phyloP scores from a whole-genome alignment of 2,888 invertebrate genomes.

The Drosophila colorata region DNA sequence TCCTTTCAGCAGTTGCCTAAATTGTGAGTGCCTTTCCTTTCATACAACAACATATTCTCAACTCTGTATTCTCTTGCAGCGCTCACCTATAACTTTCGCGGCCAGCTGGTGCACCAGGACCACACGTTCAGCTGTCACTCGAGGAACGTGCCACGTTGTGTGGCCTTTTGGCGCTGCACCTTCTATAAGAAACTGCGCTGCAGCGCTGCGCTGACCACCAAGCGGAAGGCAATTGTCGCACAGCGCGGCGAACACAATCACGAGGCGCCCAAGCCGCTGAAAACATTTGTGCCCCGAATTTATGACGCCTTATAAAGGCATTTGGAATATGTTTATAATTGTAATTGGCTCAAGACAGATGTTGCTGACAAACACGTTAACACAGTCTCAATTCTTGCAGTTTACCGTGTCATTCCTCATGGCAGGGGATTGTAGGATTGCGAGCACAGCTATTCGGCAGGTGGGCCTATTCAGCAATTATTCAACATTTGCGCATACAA shows the following conservation, averaged over 20 bases:
- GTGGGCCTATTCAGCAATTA: background rate
- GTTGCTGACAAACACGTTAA: background rate
- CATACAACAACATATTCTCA: background rate
- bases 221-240: slow-evolving; percentile 69
- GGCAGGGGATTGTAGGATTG: too few species aligned
- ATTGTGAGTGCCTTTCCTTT: slow-evolving; percentile 11
- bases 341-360: background rate
- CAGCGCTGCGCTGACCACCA: slow-evolving; percentile 78
- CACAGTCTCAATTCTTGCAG: slow-evolving; percentile 1
- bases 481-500: slow-evolving; percentile 16
- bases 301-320: slow-evolving; percentile 1
- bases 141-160: slow-evolving; percentile 66
- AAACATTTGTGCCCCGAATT: slow-evolving; percentile 56
- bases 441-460: too few species aligned
- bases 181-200: slow-evolving; percentile 78
- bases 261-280: slow-evolving; percentile 59
- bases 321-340: background rate
- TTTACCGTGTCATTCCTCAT: too few species aligned
- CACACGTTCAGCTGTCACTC: slow-evolving; percentile 75
- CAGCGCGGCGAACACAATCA: slow-evolving; percentile 82
- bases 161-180: slow-evolving; percentile 83
- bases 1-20: background rate
- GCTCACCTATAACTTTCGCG: slow-evolving; percentile 82
- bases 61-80: slow-evolving; percentile 26
- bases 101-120: slow-evolving; percentile 81